Percentiles rank a stretch among this genome's conserved stretches.
Evolutionary conservation across 2,113 vertebrate species (phyloP).

Genomic region (Macroglossus sobrinus): DNA sequence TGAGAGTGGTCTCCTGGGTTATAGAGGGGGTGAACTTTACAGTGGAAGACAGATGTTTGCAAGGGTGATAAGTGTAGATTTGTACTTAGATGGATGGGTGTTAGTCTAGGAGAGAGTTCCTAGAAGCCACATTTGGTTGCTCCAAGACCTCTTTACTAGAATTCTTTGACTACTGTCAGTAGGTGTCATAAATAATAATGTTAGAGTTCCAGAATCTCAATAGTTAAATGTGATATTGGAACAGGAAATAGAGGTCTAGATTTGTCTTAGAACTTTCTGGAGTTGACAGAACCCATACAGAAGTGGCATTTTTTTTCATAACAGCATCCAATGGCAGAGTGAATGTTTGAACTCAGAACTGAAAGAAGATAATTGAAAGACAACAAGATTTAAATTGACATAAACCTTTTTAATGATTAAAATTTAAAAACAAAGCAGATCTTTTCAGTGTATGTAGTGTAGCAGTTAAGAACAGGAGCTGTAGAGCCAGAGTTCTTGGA

Average conservation of each 20-base stretch:
- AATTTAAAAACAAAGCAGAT: not conserved
- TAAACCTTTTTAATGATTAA: not conserved
- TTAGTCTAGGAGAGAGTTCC: not conserved
- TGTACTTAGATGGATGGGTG: not conserved
- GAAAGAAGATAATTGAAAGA: not conserved
- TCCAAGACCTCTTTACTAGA: not conserved
- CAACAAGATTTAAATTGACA: not conserved
- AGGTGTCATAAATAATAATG: not conserved
- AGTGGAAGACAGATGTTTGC: not conserved
- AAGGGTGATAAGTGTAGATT: not conserved
- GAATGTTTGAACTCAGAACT: not conserved
- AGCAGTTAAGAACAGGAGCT: not conserved
- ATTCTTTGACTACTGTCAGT: not conserved
- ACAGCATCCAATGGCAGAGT: not conserved
- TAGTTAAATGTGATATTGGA: not conserved
- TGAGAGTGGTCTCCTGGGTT: not conserved
- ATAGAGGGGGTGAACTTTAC: not conserved
- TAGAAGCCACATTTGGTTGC: not conserved
- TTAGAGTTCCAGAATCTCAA: not conserved
- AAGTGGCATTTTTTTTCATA: not conserved
- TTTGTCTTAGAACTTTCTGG: constrained; percentile 14
- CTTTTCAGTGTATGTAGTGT: not conserved
- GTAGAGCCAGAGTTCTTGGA: not conserved
- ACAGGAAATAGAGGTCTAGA: not conserved
- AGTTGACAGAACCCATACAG: not conserved